Conservation (phyloP, 2,888 invertebrate genomes). For the Mystacides longicornis region DNA sequence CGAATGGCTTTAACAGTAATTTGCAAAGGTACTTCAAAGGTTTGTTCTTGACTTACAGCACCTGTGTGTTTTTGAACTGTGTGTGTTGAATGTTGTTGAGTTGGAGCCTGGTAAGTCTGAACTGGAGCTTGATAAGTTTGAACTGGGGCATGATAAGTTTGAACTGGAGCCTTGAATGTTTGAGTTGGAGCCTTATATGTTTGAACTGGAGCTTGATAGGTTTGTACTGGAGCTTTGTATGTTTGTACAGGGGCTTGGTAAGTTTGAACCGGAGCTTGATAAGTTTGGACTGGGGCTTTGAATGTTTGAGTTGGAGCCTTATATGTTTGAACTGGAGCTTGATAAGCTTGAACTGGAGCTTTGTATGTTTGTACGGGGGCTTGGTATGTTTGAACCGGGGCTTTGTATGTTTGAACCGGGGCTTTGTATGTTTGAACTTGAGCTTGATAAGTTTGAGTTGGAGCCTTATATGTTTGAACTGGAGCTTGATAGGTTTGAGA, state of each 20-base stretch:
- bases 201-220: not conserved
- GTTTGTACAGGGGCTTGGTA: not conserved
- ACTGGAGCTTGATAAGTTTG: not conserved
- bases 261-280: not conserved
- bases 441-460: not conserved
- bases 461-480: not conserved
- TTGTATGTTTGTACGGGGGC: not conserved
- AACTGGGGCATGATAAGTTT: not conserved
- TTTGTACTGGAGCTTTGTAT: not conserved
- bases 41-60: not conserved
- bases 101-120: not conserved
- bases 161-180: not conserved
- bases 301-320: not conserved
- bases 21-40: too few species aligned
- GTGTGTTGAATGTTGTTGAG: not conserved
- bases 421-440: not conserved
- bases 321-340: not conserved
- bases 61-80: too few species aligned
- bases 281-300: not conserved
- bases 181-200: not conserved
- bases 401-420: not conserved
- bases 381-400: not conserved
- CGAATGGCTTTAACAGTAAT: too few species aligned
- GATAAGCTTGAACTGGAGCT: not conserved
- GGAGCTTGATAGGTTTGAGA: too few species aligned